A percentile compares a stretch with the other conserved stretches of the same genome.
Evolutionary conservation across 2,888 invertebrate genomes (phyloP).

Genomic region (Glyphotaelius pellucidus): DNA sequence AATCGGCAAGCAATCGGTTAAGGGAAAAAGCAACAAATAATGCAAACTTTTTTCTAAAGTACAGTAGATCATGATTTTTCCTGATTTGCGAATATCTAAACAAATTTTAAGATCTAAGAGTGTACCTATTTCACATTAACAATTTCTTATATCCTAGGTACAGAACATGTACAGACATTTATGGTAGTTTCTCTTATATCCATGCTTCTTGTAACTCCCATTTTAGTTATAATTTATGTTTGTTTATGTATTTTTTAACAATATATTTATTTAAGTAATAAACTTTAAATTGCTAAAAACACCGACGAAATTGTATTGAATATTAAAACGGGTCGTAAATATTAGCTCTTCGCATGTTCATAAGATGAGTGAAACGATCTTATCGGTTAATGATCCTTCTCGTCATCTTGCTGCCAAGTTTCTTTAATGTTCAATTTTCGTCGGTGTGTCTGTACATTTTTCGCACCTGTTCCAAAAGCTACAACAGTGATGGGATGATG

Average conservation of each 20-base stretch:
- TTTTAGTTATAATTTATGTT: not conserved
- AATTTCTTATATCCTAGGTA: no score
- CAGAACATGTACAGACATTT: no score
- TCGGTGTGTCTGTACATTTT: not conserved
- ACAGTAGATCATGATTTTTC: no score
- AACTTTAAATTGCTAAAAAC: not conserved
- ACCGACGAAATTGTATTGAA: not conserved
- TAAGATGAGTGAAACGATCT: conserved; percentile 4
- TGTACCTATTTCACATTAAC: no score
- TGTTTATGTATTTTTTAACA: not conserved
- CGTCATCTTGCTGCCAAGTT: conserved; percentile 33
- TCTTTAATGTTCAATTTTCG: conserved; percentile 4
- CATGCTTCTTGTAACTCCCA: not conserved
- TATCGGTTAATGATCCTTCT: conserved; percentile 49
- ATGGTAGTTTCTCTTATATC: no score
- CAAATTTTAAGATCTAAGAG: no score
- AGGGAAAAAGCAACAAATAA: no score
- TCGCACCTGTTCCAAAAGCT: conserved; percentile 15
- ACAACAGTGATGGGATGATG: not conserved
- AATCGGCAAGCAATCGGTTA: no score
- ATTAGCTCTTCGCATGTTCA: not conserved
- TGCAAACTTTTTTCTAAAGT: no score
- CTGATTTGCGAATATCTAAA: not conserved
- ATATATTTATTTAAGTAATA: not conserved
- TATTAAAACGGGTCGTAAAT: conserved; percentile 3